Evolutionary conservation across 2,113 vertebrate species (phyloP).

Genomic region (Empidonax alnorum): DNA sequence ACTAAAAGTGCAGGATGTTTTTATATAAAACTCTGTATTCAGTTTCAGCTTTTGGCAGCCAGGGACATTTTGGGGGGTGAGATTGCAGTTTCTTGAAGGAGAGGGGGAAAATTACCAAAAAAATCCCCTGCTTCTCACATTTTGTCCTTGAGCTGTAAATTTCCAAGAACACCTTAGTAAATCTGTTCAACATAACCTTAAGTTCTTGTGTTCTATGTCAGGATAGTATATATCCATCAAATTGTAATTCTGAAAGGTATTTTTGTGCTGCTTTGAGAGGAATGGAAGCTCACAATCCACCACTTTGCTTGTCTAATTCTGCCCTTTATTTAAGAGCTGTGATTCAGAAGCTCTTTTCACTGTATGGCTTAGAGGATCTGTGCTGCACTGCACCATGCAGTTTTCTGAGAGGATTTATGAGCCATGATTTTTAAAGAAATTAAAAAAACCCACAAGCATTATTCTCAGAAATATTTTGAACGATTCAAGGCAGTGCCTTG

Average conservation of each 20-base stretch:
- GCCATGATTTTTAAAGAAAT: background rate
- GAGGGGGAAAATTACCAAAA: background rate
- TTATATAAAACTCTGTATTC: background rate
- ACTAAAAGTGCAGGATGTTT: background rate
- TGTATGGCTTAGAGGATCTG: background rate
- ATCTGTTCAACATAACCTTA: constrained; percentile 30
- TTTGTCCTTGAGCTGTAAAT: constrained; percentile 65
- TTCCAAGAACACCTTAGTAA: constrained; percentile 63
- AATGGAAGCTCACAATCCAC: background rate
- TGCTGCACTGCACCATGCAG: background rate
- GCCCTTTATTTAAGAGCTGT: background rate
- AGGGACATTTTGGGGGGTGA: background rate
- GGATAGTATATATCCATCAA: background rate
- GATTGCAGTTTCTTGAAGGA: background rate
- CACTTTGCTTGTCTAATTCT: constrained; percentile 25
- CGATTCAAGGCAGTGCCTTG: background rate
- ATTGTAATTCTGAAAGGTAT: background rate
- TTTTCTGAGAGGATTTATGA: constrained; percentile 1
- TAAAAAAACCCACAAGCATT: background rate
- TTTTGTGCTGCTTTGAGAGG: background rate
- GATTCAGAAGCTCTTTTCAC: background rate
- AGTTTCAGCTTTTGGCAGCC: background rate
- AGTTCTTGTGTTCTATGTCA: constrained; percentile 31
- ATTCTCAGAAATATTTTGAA: background rate
- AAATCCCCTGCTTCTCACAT: background rate